phyloP scores from a whole-genome alignment of 2,113 vertebrate species.

The Phaethon lepturus region DNA sequence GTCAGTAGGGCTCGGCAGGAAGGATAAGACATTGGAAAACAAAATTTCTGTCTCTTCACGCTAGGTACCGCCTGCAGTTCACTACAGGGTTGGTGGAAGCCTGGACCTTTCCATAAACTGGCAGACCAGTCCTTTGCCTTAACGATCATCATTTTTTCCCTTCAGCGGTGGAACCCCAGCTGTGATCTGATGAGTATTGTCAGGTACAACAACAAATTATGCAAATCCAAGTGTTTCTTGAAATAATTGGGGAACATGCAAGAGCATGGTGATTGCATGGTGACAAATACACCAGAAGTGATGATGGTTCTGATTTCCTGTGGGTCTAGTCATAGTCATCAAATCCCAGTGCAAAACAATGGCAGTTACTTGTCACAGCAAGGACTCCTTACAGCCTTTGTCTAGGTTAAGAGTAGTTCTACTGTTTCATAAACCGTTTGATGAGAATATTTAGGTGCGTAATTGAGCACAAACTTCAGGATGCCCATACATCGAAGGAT shows the following conservation, averaged over 20 bases:
- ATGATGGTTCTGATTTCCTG: not conserved
- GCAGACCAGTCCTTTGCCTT: not conserved
- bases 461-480: not conserved
- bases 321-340: not conserved
- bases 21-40: not conserved
- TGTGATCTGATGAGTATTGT: not conserved
- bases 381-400: not conserved
- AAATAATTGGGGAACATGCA: not conserved
- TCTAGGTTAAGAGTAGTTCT: not conserved
- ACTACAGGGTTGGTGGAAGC: not conserved
- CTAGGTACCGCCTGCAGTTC: not conserved
- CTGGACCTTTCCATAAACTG: not conserved
- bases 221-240: not conserved
- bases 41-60: not conserved
- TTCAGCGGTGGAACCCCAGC: not conserved
- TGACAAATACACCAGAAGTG: not conserved
- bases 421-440: not conserved
- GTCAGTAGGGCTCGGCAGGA: not conserved
- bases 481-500: not conserved
- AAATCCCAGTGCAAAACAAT: not conserved
- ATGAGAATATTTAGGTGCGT: not conserved
- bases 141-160: not conserved
- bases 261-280: not conserved
- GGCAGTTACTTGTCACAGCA: not conserved
- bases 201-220: not conserved